phyloP scores from a whole-genome alignment of 2,113 vertebrate genomes.

The Suncus etruscus region DNA sequence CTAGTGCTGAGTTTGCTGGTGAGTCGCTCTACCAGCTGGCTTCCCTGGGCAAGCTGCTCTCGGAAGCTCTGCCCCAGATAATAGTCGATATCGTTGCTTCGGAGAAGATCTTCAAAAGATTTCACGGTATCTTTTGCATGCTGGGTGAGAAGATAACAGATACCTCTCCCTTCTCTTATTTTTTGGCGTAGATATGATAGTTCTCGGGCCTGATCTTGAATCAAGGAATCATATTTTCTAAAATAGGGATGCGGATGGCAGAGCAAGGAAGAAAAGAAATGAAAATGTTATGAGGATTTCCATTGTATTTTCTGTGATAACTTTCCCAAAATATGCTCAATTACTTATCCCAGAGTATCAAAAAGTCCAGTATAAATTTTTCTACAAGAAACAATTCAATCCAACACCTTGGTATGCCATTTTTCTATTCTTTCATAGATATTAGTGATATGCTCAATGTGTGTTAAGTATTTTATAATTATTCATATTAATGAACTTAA shows the following conservation, averaged over 20 bases:
- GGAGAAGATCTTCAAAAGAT: constrained; percentile 96
- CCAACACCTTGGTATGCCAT: not conserved
- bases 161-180: constrained; percentile 90
- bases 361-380: constrained; percentile 32
- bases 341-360: not conserved
- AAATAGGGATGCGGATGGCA: not conserved
- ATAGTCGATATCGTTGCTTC: constrained; percentile 94
- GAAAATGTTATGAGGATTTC: not conserved
- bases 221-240: constrained; percentile 93
- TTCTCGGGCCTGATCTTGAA: constrained; percentile 96
- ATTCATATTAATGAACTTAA: constrained; percentile 3
- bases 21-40: constrained; percentile 90
- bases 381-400: not conserved
- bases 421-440: not conserved
- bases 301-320: not conserved
- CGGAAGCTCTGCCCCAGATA: constrained; percentile 95
- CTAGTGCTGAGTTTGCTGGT: constrained; percentile 90
- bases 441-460: not conserved
- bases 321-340: not conserved
- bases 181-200: constrained; percentile 94
- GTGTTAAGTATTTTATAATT: not conserved
- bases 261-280: not conserved
- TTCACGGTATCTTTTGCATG: constrained; percentile 91
- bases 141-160: constrained; percentile 91
- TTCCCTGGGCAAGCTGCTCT: constrained; percentile 92